Base-by-base conservation (phyloP, 2,888 invertebrate species). In the Platerodrilus igneus region DNA sequence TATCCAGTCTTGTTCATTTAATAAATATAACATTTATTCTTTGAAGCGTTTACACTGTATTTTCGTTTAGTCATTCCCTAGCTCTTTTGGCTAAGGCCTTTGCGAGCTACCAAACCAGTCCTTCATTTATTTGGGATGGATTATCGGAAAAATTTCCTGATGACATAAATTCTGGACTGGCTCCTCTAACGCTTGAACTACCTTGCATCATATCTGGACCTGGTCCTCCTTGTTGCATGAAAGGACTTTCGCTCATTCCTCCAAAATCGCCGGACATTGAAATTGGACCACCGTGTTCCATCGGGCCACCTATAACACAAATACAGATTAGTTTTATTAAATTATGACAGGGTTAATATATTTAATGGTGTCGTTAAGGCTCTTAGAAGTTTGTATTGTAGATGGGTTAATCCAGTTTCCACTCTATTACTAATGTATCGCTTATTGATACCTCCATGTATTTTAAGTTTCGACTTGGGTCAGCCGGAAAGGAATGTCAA, bases 221-320 rank as follows among this genome's bases (percentile, higher is more conserved):
- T 35, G 76, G 74, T 60, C 75, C 77, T 3, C 48, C 64, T 39
- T 59, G 63, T 31, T 77, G 51, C 76, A 78, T 69, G 73, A 80
- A 74, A 58, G 59, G 70, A 14, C 64, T 68, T 52, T 71, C 81
- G 45, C 75, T 74, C 67, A 78, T 70, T 49, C 81, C 81, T 62
- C 81, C 79, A 67, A 86, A 86, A 68, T 88, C 88, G 68, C 83
- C 83, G 66, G 81, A 83, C 78, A 81, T 76, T 60, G 81, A 75
- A 63, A 76, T 73, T 3, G 77, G 77, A 45, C 77, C 77, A 48
- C 75, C 74, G 40, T 81, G 81, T 67, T 81, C 82, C 78, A 81
- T 81, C 48, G 81, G 81, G 46, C 81, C 81, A 61, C 81, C 83
- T 82, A 66, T 29, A 62, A 55, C 5, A 10, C 25, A 32, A 28